Percentiles rank a stretch among this genome's conserved stretches.
Evolutionary conservation across 1,140 invertebrate genomes (phyloP).

Genomic region (Portunus trituberculatus): DNA sequence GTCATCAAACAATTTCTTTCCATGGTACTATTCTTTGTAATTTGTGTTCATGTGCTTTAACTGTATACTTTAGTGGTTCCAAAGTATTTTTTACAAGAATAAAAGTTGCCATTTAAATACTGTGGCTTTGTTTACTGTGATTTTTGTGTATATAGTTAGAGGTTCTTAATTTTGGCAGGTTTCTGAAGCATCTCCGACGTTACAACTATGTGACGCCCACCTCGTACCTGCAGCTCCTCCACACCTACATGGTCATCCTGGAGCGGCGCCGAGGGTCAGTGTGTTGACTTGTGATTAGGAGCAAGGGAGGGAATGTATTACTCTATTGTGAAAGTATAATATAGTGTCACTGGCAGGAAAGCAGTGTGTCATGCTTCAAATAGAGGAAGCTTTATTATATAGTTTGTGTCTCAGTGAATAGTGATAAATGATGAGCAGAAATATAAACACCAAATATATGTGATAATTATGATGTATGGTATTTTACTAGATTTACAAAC

Average conservation of each 20-base stretch:
- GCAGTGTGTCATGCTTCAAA: too few species aligned
- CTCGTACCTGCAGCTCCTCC: slow-evolving; percentile 95
- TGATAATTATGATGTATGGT: too few species aligned
- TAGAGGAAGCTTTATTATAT: too few species aligned
- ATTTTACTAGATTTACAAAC: too few species aligned
- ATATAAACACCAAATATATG: too few species aligned
- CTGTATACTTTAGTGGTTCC: too few species aligned
- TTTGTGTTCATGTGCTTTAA: too few species aligned
- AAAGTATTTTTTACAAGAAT: neutral
- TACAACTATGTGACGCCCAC: slow-evolving; percentile 96
- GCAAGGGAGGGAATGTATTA: too few species aligned
- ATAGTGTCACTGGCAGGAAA: too few species aligned
- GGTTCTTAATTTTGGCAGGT: slow-evolving; percentile 23
- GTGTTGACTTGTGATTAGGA: neutral
- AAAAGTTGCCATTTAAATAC: neutral
- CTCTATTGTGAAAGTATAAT: too few species aligned
- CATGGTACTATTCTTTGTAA: neutral
- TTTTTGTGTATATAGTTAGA: neutral
- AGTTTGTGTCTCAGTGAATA: too few species aligned
- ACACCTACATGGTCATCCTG: slow-evolving; percentile 93
- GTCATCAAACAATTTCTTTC: neutral
- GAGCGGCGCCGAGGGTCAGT: slow-evolving; percentile 87
- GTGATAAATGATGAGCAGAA: too few species aligned
- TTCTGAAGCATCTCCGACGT: slow-evolving; percentile 82
- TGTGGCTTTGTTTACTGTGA: neutral